Conservation (phyloP, 2,113 vertebrate species). For the Balaenoptera acutorostrata region DNA sequence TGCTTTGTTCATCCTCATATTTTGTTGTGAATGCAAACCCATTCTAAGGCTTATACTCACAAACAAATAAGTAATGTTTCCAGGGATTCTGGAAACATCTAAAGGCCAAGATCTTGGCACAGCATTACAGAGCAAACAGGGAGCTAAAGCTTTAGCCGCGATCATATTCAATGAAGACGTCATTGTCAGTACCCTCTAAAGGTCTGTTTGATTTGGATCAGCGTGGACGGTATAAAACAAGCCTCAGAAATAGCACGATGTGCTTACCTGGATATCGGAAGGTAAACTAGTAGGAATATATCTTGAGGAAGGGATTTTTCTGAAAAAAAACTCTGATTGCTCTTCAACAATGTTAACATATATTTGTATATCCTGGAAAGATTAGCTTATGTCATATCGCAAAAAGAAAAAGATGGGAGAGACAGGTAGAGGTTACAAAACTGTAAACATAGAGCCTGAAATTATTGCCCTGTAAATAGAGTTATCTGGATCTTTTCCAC, state of each 20-base stretch:
- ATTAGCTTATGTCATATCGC: not conserved
- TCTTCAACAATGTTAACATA: not conserved
- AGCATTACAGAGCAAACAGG: not conserved
- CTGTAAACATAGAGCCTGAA: not conserved
- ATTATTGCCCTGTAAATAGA: not conserved
- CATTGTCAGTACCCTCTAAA: conserved; percentile 31
- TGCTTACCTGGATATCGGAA: conserved; percentile 17
- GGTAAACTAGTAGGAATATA: not conserved
- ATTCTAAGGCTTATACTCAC: not conserved
- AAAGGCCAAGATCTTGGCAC: conserved; percentile 51
- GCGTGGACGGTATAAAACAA: rapidly evolving
- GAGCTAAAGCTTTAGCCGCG: not conserved
- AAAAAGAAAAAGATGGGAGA: not conserved
- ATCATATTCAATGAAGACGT: conserved; percentile 55
- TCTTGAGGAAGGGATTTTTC: not conserved
- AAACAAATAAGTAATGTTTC: not conserved
- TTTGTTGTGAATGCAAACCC: conserved; percentile 30
- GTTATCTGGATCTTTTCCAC: not conserved
- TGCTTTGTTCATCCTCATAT: not conserved
- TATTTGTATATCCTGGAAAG: not conserved
- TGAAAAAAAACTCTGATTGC: not conserved
- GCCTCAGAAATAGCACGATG: rapidly evolving
- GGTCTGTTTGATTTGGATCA: conserved; percentile 68
- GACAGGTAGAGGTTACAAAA: not conserved
- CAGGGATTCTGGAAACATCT: conserved; percentile 44